A percentile compares a stretch with the other conserved stretches of the same genome.
Evolutionary conservation across 2,888 invertebrate species (phyloP).

Genomic region (Leptinotarsa tumamoca): DNA sequence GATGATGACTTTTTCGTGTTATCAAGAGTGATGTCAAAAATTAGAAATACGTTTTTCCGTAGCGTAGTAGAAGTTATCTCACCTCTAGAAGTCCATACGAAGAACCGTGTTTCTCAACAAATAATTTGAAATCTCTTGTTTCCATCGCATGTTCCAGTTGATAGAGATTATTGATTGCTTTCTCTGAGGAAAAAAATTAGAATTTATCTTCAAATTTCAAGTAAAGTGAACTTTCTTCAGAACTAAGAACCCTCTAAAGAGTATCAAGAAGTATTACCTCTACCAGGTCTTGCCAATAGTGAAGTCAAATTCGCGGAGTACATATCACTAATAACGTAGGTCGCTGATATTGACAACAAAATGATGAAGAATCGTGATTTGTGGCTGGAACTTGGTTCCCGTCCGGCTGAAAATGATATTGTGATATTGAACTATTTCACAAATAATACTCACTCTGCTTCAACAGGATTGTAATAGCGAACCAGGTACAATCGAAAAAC

Average conservation of each 20-base stretch:
- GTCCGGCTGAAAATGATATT: slow-evolving; percentile 66
- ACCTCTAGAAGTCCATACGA: slow-evolving; percentile 79
- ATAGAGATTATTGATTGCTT: slow-evolving; percentile 75
- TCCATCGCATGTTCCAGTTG: slow-evolving; percentile 77
- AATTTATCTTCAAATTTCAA: background rate
- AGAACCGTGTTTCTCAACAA: slow-evolving; percentile 80
- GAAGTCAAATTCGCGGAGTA: slow-evolving; percentile 84
- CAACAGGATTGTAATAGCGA: slow-evolving; percentile 76
- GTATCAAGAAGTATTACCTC: slow-evolving; percentile 61
- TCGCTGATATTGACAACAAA: slow-evolving; percentile 79
- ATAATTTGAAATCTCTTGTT: slow-evolving; percentile 73
- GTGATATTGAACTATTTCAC: background rate
- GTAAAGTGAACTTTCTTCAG: slow-evolving; percentile 26
- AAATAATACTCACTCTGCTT: slow-evolving; percentile 73
- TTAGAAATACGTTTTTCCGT: background rate
- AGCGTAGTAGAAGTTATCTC: slow-evolving; percentile 36
- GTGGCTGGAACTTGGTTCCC: slow-evolving; percentile 73
- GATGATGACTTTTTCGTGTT: background rate
- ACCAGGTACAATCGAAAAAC: slow-evolving; percentile 78
- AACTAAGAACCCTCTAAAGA: background rate
- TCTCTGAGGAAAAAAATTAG: slow-evolving; percentile 68
- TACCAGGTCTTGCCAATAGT: slow-evolving; percentile 77
- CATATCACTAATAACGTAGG: slow-evolving; percentile 83
- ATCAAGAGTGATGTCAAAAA: background rate
- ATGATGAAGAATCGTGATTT: slow-evolving; percentile 78